Evolutionary conservation across 1,140 invertebrate genomes (phyloP).

Genomic region (Argopecten irradians): DNA sequence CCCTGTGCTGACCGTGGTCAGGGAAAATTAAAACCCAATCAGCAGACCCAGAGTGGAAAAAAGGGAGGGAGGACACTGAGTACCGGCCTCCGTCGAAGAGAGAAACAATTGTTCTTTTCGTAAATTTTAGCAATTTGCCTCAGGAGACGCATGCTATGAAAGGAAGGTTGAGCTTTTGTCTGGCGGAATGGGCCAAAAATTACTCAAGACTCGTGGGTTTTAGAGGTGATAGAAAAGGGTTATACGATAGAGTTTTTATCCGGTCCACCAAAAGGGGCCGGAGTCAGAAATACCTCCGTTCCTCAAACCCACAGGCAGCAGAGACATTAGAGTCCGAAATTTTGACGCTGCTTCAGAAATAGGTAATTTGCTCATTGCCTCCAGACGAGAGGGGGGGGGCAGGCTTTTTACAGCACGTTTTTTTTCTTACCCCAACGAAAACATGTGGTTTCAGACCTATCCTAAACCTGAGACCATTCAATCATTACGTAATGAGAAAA

Average conservation of each 20-base stretch:
- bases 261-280: neutral
- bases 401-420: no score
- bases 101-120: neutral
- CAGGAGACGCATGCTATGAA: neutral
- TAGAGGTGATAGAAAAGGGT: neutral
- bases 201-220: neutral
- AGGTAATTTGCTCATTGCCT: no score
- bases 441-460: no score
- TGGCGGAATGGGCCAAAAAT: neutral
- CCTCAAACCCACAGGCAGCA: no score
- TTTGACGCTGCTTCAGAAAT: no score
- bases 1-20: no score
- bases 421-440: no score
- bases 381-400: no score
- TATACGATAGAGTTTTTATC: neutral
- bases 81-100: neutral
- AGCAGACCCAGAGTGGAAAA: neutral
- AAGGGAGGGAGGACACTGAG: neutral
- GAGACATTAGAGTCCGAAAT: no score
- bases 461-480: no score
- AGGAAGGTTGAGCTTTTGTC: neutral
- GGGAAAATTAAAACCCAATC: no score
- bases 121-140: neutral
- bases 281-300: neutral
- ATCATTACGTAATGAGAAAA: no score